Evolutionary conservation across 2,113 vertebrate species (phyloP).

Genomic region (Corythaixoides concolor): DNA sequence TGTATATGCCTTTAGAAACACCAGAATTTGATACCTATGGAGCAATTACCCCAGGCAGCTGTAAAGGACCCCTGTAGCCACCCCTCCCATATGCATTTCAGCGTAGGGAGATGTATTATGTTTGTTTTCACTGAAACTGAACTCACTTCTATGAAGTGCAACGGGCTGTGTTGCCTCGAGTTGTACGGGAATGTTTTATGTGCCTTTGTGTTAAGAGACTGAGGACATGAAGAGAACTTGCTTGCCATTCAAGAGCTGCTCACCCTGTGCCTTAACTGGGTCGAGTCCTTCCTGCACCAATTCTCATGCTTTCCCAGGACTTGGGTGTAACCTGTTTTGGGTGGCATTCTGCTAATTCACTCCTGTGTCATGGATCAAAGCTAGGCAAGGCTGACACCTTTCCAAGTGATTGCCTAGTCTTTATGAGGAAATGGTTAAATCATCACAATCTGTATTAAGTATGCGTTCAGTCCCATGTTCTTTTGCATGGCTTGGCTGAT

Average conservation of each 20-base stretch:
- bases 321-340: background rate
- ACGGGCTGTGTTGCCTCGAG: background rate
- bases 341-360: too few species aligned
- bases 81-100: background rate
- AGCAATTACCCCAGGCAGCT: background rate
- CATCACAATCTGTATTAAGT: background rate
- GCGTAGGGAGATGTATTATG: too few species aligned
- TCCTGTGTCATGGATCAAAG: background rate
- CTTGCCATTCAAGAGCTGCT: background rate
- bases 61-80: background rate
- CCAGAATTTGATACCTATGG: background rate
- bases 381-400: background rate
- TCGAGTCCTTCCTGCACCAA: background rate
- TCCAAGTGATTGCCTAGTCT: background rate
- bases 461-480: background rate
- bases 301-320: background rate
- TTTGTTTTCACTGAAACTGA: background rate
- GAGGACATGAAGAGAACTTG: background rate
- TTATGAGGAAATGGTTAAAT: background rate
- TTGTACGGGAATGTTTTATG: background rate
- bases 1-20: background rate
- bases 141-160: background rate
- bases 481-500: background rate
- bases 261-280: background rate
- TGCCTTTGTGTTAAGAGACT: background rate